A percentile compares a stretch with the other conserved stretches of the same genome.
Conservation (phyloP, 2,797 vertebrate genomes). For the Sebastes ruberrimus region DNA sequence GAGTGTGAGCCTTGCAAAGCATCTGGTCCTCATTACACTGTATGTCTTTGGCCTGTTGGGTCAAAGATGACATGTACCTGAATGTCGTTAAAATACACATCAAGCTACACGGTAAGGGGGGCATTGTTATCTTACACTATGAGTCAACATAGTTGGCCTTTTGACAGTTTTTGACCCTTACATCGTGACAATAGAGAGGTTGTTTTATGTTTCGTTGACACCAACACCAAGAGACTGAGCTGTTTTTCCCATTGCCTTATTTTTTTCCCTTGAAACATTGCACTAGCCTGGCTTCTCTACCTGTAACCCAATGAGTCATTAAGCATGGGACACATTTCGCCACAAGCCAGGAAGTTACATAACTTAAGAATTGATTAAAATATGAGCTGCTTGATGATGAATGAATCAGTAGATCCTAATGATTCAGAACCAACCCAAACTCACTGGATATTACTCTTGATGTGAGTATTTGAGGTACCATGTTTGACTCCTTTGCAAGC, state of each 20-base stretch:
- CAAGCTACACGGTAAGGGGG: background rate
- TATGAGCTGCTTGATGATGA: background rate
- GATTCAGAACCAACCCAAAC: background rate
- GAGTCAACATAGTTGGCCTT: background rate
- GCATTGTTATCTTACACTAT: background rate
- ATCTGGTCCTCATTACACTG: conserved; percentile 36
- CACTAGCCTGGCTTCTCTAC: background rate
- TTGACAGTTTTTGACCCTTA: background rate
- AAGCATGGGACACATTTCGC: background rate
- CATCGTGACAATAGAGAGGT: background rate
- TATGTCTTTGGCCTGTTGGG: conserved; percentile 16
- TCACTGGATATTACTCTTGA: background rate
- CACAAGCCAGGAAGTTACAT: background rate
- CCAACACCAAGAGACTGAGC: background rate
- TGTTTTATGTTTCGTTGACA: background rate
- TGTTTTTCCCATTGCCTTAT: background rate
- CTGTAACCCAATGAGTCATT: background rate
- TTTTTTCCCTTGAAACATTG: background rate
- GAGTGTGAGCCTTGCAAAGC: background rate
- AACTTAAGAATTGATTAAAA: background rate
- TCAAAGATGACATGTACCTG: conserved; percentile 22
- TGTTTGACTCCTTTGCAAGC: background rate
- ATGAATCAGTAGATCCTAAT: background rate
- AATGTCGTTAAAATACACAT: conserved; percentile 8
- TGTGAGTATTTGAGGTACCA: background rate